phyloP scores from a whole-genome alignment of 2,113 vertebrate species.

The Microcebus tavaratra region DNA sequence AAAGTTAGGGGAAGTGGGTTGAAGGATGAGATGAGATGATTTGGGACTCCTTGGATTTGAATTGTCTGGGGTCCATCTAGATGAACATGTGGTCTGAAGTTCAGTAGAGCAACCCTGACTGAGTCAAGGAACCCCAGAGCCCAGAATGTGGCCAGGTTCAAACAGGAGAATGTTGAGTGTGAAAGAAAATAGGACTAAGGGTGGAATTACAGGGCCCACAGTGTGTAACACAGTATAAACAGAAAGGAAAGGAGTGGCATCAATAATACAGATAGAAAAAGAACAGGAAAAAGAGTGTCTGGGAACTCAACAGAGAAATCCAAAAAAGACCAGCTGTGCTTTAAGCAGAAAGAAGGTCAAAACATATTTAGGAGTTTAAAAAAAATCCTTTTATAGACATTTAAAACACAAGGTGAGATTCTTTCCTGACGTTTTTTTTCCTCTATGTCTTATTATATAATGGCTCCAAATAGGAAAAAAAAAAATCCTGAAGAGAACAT shows the following conservation, averaged over 20 bases:
- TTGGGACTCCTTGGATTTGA: not conserved
- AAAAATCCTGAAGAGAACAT: not conserved
- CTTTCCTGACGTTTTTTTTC: not conserved
- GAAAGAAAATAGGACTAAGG: not conserved
- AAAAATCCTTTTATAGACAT: not conserved
- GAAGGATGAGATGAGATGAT: not conserved
- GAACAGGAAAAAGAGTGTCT: not conserved
- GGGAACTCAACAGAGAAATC: not conserved
- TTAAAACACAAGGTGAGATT: conserved; percentile 28
- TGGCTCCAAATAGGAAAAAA: conserved; percentile 5
- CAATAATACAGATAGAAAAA: not conserved
- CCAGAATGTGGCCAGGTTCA: not conserved
- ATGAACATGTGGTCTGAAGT: not conserved
- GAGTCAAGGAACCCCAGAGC: not conserved
- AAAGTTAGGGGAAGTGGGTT: not conserved
- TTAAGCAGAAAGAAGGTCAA: conserved; percentile 50
- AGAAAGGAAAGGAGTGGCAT: not conserved
- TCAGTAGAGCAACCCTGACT: not conserved
- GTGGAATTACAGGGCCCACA: not conserved
- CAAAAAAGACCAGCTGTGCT: conserved; percentile 17
- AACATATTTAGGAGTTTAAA: not conserved
- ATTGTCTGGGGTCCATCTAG: not conserved
- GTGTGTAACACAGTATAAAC: not conserved
- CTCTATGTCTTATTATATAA: not conserved
- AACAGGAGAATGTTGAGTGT: not conserved